Base-by-base conservation (phyloP, 53 echinoderm and acorn worm genomes). In the Paracentrotus lividus region DNA sequence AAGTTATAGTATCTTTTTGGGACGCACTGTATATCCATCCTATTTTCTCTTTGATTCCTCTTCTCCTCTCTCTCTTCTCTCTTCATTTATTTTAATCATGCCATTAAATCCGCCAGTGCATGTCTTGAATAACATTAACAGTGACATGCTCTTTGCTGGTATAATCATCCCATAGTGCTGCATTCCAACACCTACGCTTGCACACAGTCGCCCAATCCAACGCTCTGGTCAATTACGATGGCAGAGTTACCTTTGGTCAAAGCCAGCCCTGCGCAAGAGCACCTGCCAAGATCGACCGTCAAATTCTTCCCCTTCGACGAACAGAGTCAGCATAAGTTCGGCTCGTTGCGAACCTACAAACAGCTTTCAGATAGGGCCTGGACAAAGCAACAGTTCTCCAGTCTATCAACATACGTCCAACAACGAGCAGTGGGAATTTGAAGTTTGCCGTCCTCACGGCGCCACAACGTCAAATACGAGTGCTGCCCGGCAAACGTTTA, bases 331-430 rank as follows among this genome's bases (percentile, higher is more conserved):
- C 29, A 96, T 99, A 99, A 99, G 89, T 99, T 99, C 75, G 99
- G 99, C 31, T 99, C 99, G 52, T 99, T n/a, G n/a, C n/a, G 99
- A 97, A 99, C 99, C 12, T 99, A 99, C 93, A 99, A n/a, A 92
- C 84, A 94, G 96, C 93, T 95, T 95, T 69, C 96, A 97, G 90
- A 99, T 99, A n/a, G 96, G 96, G 96, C 85, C 89, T 99, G 21
- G 85, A 91, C 75, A 97, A n/a, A 96, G 93, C 84, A 90, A 68
- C 15, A 61, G 43, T 43, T 44, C 0, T 96, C 99, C 13, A 96
- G 97, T 45, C 76, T 96, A 27, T 94, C 96, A 14, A 95, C 85
- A 21, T 95, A 95, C 84, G 95, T 99, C n/a, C n/a, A 59, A 90
- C 75, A 99, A 99, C 88, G 99, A 99, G 90, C 99, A 99, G 60